phyloP scores from a whole-genome alignment of 37 sponge, comb jelly and placozoan genomes.

The Hormiphora californensis region DNA sequence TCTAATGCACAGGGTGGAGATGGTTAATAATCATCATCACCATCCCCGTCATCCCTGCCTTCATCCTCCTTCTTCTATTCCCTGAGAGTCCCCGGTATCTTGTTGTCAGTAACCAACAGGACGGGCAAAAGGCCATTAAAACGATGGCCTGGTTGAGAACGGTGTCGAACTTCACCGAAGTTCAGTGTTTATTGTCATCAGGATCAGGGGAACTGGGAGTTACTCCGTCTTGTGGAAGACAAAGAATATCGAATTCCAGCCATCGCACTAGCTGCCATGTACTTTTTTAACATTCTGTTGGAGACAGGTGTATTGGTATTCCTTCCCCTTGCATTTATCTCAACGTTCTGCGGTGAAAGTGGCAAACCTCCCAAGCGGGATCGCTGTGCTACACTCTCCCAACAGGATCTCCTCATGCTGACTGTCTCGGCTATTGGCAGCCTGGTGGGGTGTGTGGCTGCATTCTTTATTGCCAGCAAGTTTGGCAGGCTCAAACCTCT shows the following conservation, averaged over 20 bases:
- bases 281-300: neutral
- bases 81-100: constrained; percentile 38
- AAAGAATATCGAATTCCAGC: neutral
- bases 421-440: neutral
- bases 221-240: neutral
- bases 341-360: neutral
- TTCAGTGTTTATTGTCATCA: neutral
- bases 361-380: neutral
- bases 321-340: constrained; percentile 1
- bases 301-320: constrained; percentile 1
- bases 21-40: constrained; percentile 23
- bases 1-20: neutral
- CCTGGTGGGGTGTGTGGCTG: constrained; percentile 23
- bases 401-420: neutral
- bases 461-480: neutral
- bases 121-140: neutral
- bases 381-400: neutral
- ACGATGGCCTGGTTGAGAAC: neutral
- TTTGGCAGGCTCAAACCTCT: constrained; percentile 9
- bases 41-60: constrained; percentile 3
- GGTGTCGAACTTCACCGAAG: neutral
- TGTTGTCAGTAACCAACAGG: neutral
- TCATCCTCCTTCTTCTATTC: neutral
- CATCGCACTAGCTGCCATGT: neutral
- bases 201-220: neutral